Evolutionary conservation across 2,888 invertebrate species (phyloP).

Genomic region (Holacanthella duospinosa): DNA sequence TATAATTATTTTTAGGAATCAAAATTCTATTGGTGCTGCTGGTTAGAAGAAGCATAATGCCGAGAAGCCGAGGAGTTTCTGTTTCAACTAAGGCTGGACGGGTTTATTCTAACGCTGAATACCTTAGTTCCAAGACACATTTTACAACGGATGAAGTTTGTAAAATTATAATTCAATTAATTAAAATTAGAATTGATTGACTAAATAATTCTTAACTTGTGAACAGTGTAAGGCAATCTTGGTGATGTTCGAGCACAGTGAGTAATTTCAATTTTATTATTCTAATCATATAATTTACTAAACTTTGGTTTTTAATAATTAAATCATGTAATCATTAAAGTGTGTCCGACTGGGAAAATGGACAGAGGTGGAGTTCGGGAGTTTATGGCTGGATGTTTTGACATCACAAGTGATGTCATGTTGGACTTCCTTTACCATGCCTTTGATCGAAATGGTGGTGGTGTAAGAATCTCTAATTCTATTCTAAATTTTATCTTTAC

Average conservation of each 20-base stretch:
- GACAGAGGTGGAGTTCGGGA: slow-evolving; percentile 63
- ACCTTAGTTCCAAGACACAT: background rate
- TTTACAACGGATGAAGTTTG: background rate
- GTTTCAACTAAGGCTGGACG: too few relatives aligned
- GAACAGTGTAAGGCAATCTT: background rate
- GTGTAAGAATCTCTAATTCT: background rate
- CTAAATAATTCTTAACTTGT: background rate
- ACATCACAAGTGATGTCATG: slow-evolving; percentile 67
- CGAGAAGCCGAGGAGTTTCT: too few relatives aligned
- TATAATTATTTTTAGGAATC: too few relatives aligned
- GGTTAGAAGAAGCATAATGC: too few relatives aligned
- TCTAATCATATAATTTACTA: too few relatives aligned
- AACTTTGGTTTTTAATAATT: too few relatives aligned
- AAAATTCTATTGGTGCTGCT: too few relatives aligned
- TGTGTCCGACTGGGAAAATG: slow-evolving; percentile 39
- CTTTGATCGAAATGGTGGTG: slow-evolving; percentile 63
- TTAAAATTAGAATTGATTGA: background rate
- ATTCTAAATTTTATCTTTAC: background rate
- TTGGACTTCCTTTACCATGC: slow-evolving; percentile 66
- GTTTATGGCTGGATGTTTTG: slow-evolving; percentile 62
- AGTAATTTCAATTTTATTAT: too few relatives aligned
- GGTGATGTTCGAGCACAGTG: background rate
- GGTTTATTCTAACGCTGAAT: background rate
- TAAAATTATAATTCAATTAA: background rate
- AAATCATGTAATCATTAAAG: too few relatives aligned